A percentile compares a stretch with the other conserved stretches of the same genome.
These are phyloP conservation scores for Tetragnatha versicolor DNA, from an alignment of 1,140 invertebrate species.

Conservation along the genomic window DNA sequence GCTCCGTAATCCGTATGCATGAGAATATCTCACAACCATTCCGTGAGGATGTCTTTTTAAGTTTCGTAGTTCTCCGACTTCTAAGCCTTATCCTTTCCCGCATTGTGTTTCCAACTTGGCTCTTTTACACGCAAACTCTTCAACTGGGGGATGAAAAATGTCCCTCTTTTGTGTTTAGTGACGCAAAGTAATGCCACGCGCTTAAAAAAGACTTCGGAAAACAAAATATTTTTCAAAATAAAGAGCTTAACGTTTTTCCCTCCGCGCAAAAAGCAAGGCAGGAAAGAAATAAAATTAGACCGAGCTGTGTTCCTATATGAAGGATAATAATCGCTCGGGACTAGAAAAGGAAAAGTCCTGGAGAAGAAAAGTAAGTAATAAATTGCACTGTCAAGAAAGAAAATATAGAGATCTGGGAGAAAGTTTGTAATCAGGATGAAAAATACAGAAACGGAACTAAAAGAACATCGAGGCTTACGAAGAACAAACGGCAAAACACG, in stretches of 20 bases:
- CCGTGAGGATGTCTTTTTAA: too few species aligned
- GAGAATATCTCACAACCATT: too few species aligned
- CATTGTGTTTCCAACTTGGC: too few species aligned
- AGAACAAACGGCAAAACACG: constrained; percentile 15
- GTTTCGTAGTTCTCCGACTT: too few species aligned
- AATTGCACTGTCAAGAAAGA: constrained; percentile 21
- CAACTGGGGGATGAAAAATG: too few species aligned
- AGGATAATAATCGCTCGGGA: constrained; percentile 17
- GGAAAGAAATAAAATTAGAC: constrained; percentile 22
- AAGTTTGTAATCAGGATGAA: constrained; percentile 22
- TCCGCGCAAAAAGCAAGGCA: neutral
- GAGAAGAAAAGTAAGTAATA: constrained; percentile 23
- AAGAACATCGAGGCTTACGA: constrained; percentile 12
- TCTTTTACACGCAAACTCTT: too few species aligned
- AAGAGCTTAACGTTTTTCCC: neutral
- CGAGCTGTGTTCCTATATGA: constrained; percentile 1
- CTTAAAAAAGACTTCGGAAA: neutral
- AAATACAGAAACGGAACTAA: constrained; percentile 10
- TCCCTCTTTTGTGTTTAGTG: too few species aligned
- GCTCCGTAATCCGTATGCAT: too few species aligned
- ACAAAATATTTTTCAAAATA: neutral
- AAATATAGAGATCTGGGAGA: constrained; percentile 6
- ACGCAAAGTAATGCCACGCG: neutral
- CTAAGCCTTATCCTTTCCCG: too few species aligned
- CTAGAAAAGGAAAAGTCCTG: neutral